Percentiles rank a stretch among this genome's conserved stretches.
phyloP scores from a whole-genome alignment of 2,797 vertebrate genomes.

The Typhlichthys subterraneus region DNA sequence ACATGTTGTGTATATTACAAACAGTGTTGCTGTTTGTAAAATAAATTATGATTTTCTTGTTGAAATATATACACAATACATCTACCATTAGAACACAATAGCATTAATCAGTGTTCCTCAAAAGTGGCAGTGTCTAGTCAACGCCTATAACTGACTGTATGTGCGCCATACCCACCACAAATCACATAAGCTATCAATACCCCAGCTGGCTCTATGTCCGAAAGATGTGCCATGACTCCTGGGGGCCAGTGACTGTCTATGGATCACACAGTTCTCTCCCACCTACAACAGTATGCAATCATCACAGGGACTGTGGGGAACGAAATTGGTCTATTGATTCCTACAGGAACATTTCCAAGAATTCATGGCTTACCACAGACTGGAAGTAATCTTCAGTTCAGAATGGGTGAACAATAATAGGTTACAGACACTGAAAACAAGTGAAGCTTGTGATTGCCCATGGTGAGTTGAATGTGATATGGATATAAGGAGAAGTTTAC shows the following conservation, averaged over 20 bases:
- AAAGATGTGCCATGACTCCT: slow-evolving; percentile 11
- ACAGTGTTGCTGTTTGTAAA: not conserved
- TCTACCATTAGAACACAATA: not conserved
- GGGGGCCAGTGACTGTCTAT: slow-evolving; percentile 17
- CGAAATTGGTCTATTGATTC: slow-evolving; percentile 46
- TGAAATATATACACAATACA: no score
- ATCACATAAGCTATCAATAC: not conserved
- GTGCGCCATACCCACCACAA: slow-evolving; percentile 18
- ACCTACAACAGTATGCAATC: slow-evolving; percentile 39
- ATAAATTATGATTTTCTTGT: not conserved
- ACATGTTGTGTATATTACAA: no score
- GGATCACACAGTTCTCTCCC: slow-evolving; percentile 14
- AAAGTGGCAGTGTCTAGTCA: not conserved
- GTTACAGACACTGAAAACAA: slow-evolving; percentile 19
- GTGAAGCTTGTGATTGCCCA: slow-evolving; percentile 38
- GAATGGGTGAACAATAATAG: slow-evolving; percentile 38
- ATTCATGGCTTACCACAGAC: slow-evolving; percentile 40
- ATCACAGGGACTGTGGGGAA: slow-evolving; percentile 33
- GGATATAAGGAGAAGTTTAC: no score
- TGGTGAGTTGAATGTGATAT: no score
- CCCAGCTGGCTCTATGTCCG: slow-evolving; percentile 14
- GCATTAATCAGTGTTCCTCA: slow-evolving; percentile 8
- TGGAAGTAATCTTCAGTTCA: slow-evolving; percentile 22
- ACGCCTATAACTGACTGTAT: slow-evolving; percentile 15
- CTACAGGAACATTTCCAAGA: slow-evolving; percentile 49